Base-by-base conservation (phyloP, 1,140 invertebrate species). In the Drosophila kanapiae region DNA sequence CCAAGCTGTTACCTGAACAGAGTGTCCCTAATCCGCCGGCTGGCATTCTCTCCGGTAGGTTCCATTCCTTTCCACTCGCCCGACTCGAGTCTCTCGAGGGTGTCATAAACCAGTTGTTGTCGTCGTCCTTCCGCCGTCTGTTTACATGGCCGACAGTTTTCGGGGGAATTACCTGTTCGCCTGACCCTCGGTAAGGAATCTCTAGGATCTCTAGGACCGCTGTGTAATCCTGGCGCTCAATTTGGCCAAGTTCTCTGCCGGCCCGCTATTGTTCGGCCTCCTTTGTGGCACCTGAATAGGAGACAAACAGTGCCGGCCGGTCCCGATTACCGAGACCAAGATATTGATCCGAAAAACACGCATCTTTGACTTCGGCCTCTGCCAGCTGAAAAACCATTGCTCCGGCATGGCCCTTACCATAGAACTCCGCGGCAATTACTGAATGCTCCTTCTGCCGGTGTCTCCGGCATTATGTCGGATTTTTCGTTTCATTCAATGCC, bases 91-190 rank as follows among this genome's bases (percentile, higher is more conserved):
- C 64, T 7, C 38, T 58, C 49, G 38, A 49, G 80, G 68, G 84
- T 69, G 84, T 88, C 84, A 88, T 88, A 88, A 88, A 90, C 80
- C 80, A 88, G 85, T 88, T 88, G 83, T 86, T 86, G 74, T 84
- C 53, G 53, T n/a, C 53, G 23, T 23, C 64, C 78, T 71, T 82
- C 33, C 14, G 27, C 29, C 23, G 67, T 29, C 80, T 82, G 58
- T 78, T 80, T 80, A 58, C 60, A 62, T 75, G 48, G 61, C 49
- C 58, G 60, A 48, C 43, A 38, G 70, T 51, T 74, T 74, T 74
- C 68, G 16, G 31, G 13, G 68, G 45, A 72, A 72, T 72, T 78
- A 78, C 75, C 75, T 78, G 75, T 78, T 58, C 72, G 51, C 8
- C 27, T 16, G 62, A 71, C 67, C 75, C 37, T 48, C 67, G 71